Base-by-base conservation (phyloP, 2,113 vertebrate species). In the Sinocyclocheilus anophthalmus region DNA sequence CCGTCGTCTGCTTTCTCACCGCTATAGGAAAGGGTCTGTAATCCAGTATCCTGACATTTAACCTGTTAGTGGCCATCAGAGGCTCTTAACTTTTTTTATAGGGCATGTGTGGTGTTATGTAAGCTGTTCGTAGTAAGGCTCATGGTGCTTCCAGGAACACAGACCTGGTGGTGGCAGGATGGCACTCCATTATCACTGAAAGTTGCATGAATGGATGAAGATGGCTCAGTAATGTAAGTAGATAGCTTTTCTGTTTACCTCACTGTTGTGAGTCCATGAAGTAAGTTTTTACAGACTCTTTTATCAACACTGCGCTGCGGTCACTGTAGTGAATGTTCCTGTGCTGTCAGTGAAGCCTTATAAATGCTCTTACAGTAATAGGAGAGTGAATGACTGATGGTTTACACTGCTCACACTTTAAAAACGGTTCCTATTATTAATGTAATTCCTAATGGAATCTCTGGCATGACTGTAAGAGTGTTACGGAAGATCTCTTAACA, bases 401-500 rank as follows among this genome's bases (percentile, higher is more conserved):
- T 86, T 30, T 30, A 39, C 69, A 61, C 33, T 79, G 13, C 39
- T 87, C 13, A 39, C 48, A 63, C 24, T 70, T 59, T 48, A 79
- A 67, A 73, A 72, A 83, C 13, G 2, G 4, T 65, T 61, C 48
- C 30, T 63, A 33, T 79, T 63, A 84, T 77, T 37, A 39, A 16
- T 79, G 30, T 67, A 79, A 87, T 73, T 63, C 61, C 53, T 83
- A 61, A 82, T 78, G 45, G 61, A 88, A n/a, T 39, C 37, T 45
- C 76, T 45, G 75, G 48, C 81, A 55, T 84, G 70, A 88, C 63
- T 77, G 22, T 69, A 26, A 76, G 33, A 75, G 70, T 88, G 57
- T 89, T 85, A 84, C 39, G 53, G 84, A 63, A 85, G 65, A 85
- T 90, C 85, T 90, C 48, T 83, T 83, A 55, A 63, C 69, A 88